Evolutionary conservation across 2,888 invertebrate species (phyloP).

Genomic region (Acleris sparsana): DNA sequence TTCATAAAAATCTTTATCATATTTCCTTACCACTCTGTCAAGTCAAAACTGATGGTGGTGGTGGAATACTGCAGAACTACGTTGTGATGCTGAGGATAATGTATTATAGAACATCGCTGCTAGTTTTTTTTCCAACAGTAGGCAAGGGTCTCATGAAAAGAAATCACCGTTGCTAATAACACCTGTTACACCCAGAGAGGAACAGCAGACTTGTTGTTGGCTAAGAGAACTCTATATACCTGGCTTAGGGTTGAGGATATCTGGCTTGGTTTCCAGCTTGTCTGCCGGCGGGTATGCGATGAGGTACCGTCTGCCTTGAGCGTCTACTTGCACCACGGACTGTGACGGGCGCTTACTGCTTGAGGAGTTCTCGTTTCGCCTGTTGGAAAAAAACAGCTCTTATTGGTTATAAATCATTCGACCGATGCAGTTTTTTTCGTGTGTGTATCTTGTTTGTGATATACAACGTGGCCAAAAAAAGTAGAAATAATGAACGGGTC

Average conservation of each 20-base stretch:
- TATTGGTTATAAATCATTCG: too few relatives aligned
- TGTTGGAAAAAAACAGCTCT: slow-evolving; percentile 38
- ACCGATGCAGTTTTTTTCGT: too few relatives aligned
- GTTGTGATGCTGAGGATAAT: too few relatives aligned
- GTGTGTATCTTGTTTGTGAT: too few relatives aligned
- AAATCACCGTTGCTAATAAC: too few relatives aligned
- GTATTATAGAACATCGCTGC: too few relatives aligned
- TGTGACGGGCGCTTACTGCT: slow-evolving; percentile 72
- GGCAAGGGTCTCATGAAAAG: too few relatives aligned
- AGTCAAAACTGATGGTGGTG: background rate
- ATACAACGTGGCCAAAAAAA: too few relatives aligned
- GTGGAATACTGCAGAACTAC: background rate
- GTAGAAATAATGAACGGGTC: too few relatives aligned
- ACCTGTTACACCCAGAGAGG: too few relatives aligned
- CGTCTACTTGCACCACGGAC: slow-evolving; percentile 77
- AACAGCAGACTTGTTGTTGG: too few relatives aligned
- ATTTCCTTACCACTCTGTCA: background rate
- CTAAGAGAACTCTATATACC: slow-evolving; percentile 47
- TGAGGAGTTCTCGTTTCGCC: slow-evolving; percentile 61
- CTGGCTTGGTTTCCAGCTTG: slow-evolving; percentile 73
- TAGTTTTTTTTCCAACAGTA: too few relatives aligned
- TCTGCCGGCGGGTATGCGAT: slow-evolving; percentile 72
- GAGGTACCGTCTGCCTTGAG: slow-evolving; percentile 71
- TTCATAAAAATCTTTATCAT: background rate
- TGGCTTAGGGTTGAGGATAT: slow-evolving; percentile 73